Conservation (phyloP, 2,113 vertebrate genomes). For the Salvator merianae region DNA sequence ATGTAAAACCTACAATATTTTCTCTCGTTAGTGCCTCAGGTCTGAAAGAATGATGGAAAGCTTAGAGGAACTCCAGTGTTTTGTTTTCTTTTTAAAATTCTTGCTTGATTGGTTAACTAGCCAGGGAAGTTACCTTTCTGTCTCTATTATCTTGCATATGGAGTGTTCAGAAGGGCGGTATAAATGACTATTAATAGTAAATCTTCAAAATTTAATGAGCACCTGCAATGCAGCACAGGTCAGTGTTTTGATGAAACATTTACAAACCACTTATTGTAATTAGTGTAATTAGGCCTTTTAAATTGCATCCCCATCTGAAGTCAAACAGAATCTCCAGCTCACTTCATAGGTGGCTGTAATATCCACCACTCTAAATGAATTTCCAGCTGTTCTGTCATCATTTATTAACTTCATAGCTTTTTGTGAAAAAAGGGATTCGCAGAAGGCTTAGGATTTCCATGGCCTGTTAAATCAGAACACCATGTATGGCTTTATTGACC, state of each 20-base stretch:
- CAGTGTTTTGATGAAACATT: slow-evolving; percentile 64
- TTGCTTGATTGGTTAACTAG: background rate
- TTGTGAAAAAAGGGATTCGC: slow-evolving; percentile 37
- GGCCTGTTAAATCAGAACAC: slow-evolving; percentile 30
- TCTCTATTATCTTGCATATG: slow-evolving; percentile 38
- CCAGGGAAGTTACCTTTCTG: slow-evolving; percentile 24
- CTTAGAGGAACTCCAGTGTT: accelerated
- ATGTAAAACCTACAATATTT: background rate
- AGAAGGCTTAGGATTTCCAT: slow-evolving; percentile 3
- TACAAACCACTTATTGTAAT: slow-evolving; percentile 60
- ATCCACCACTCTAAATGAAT: slow-evolving; percentile 44
- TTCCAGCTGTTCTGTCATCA: slow-evolving; percentile 45
- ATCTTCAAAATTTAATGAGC: slow-evolving; percentile 58
- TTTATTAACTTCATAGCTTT: slow-evolving; percentile 56
- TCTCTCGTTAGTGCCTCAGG: slow-evolving; percentile 6
- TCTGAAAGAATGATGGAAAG: slow-evolving; percentile 4
- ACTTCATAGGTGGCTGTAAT: slow-evolving; percentile 53
- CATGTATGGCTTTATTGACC: too few species aligned
- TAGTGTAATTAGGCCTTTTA: slow-evolving; percentile 60
- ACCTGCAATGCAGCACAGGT: slow-evolving; percentile 58
- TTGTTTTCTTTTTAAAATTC: background rate
- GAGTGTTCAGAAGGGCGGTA: slow-evolving; percentile 28
- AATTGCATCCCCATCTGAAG: slow-evolving; percentile 43
- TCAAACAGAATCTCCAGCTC: slow-evolving; percentile 58
- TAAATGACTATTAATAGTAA: slow-evolving; percentile 62